A percentile compares a stretch with the other conserved stretches of the same genome.
Evolutionary conservation across 2,888 invertebrate species (phyloP).

Genomic region (Deilephila elpenor): DNA sequence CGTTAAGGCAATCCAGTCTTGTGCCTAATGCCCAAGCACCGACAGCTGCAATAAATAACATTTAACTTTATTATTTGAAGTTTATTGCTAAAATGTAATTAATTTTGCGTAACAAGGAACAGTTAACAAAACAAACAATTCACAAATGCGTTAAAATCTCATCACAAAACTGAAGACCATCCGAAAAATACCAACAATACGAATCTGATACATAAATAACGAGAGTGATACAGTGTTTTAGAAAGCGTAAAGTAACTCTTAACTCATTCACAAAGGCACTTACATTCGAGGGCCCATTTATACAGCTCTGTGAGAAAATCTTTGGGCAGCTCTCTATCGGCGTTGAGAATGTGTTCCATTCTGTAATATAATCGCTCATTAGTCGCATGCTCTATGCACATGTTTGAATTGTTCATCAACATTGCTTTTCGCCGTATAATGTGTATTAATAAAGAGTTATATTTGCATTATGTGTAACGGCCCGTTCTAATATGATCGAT

Average conservation of each 20-base stretch:
- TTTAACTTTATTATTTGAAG: constrained; percentile 16
- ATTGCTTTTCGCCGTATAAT: constrained; percentile 14
- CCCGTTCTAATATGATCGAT: neutral
- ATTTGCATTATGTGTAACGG: constrained; percentile 6
- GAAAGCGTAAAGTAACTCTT: constrained; percentile 30
- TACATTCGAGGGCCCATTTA: constrained; percentile 93
- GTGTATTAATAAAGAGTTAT: constrained; percentile 18
- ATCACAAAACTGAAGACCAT: no score
- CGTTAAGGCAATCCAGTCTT: constrained; percentile 89
- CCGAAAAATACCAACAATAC: no score
- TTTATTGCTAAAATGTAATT: neutral
- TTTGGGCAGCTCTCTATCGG: constrained; percentile 86
- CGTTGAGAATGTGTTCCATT: constrained; percentile 86
- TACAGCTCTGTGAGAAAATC: constrained; percentile 89
- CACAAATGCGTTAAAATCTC: no score
- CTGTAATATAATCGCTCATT: constrained; percentile 72
- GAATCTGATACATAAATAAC: neutral
- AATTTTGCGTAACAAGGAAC: neutral
- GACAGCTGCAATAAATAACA: constrained; percentile 86
- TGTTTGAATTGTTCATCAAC: constrained; percentile 38
- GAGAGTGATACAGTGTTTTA: neutral
- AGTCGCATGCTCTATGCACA: constrained; percentile 33
- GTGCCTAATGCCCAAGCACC: constrained; percentile 92
- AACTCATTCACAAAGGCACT: constrained; percentile 65
- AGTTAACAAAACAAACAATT: no score